Conservation (phyloP, 2,888 invertebrate species). For the Periphyllus acericola region DNA sequence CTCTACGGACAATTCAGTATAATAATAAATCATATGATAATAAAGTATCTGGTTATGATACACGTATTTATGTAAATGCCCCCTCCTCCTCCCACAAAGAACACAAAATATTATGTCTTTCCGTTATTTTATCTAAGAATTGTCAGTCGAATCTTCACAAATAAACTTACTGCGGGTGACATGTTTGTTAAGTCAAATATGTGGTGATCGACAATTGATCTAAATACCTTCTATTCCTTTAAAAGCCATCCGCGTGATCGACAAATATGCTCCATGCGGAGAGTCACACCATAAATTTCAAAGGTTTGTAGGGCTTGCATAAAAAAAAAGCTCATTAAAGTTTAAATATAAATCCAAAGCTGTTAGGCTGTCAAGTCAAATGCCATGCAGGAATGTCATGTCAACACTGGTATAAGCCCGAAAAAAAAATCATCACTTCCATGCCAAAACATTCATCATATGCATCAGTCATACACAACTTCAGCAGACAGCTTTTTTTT, state of each 20-base stretch:
- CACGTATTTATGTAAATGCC: too few relatives aligned
- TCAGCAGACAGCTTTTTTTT: neutral
- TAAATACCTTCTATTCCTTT: neutral
- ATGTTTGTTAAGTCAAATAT: too few relatives aligned
- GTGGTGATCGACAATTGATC: neutral
- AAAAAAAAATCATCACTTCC: neutral
- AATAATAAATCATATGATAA: too few relatives aligned
- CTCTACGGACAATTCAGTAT: too few relatives aligned
- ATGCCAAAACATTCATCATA: conserved; percentile 6
- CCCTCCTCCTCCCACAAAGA: too few relatives aligned
- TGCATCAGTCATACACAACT: neutral
- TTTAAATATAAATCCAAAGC: neutral
- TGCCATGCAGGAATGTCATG: neutral
- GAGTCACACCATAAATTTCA: neutral
- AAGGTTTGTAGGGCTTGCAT: neutral
- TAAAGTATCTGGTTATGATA: too few relatives aligned
- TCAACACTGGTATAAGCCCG: neutral
- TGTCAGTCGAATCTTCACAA: too few relatives aligned
- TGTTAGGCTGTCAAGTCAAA: neutral
- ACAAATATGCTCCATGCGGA: neutral
- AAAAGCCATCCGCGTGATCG: neutral
- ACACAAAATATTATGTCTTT: too few relatives aligned
- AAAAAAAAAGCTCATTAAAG: neutral
- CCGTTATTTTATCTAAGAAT: too few relatives aligned
- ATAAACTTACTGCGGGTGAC: too few relatives aligned